Base-by-base conservation (phyloP, 2,888 invertebrate species). In the Cybosia mesomella region DNA sequence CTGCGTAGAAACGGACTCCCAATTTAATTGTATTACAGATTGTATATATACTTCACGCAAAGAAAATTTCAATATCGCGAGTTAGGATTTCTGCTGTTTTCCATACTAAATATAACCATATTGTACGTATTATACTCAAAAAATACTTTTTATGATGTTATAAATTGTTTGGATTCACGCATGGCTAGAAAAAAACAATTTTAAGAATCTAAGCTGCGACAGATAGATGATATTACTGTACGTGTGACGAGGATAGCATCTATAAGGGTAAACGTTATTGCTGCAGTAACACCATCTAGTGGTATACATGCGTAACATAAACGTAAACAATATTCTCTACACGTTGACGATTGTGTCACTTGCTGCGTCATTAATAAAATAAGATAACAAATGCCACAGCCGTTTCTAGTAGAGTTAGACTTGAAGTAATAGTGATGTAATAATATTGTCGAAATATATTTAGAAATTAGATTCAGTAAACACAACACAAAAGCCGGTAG, bases 1-100 rank as follows among this genome's bases (percentile, higher is more conserved):
- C 64, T 60, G 68, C 28, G 68, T 68, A 68, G 68, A 68, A 60
- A 64, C 68, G 68, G 68, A 68, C 68, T 60, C 68, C 43, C 68
- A 55, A 28, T 34, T 2, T 1, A 10, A 1, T 0, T 43, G 5
- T 1, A n/a, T 3, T 39, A 4, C 11, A 24, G 15, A 0, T 43
- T 22, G 36, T 53, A 58, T 53, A 53, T 58, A 59, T 28, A 5
- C 34, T 53, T 54, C 24, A 9, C n/a, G n/a, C 11, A 11, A 36
- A 21, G 32, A 59, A 39, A 68, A 68, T 28, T 39, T 59, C 13
- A 8, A 64, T 54, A 54, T 22, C 54, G 68, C 43, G 68, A 68
- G 22, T 59, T 54, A 68, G 64, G 10, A 24, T 39, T 67, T 15
- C 49, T 9, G 34, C 5, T 10, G 18, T 18, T 53, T n/a, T 11